Conservation (phyloP, 2,797 vertebrate species). For the Ceryle rudis region DNA sequence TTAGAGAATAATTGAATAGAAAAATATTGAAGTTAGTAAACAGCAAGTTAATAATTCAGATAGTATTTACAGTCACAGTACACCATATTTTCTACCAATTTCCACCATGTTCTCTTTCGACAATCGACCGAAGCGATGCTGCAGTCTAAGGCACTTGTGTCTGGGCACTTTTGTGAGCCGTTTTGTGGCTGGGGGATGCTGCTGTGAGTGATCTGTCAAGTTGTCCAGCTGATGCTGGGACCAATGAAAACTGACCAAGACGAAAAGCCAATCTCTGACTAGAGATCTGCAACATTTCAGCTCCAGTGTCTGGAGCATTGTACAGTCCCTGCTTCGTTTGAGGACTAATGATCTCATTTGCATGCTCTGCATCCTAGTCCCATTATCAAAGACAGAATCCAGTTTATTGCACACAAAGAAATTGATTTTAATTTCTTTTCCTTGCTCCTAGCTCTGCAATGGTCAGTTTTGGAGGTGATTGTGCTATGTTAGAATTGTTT, state of each 20-base stretch:
- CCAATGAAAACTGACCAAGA: background rate
- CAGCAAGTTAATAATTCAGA: slow-evolving; percentile 55
- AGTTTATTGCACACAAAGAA: background rate
- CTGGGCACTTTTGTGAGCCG: background rate
- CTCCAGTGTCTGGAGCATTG: rapidly evolving
- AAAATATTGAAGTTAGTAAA: slow-evolving; percentile 61
- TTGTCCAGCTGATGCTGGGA: background rate
- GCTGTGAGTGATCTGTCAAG: background rate
- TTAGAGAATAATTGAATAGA: slow-evolving; percentile 44
- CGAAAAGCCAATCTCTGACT: background rate
- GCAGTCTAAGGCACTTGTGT: background rate
- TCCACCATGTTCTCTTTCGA: rapidly evolving
- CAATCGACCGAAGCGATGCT: rapidly evolving
- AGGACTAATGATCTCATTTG: background rate
- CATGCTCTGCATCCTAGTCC: background rate
- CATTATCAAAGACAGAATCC: background rate
- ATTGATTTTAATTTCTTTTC: background rate
- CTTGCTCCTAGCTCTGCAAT: background rate
- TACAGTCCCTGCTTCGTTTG: background rate
- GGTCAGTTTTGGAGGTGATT: background rate
- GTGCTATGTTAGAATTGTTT: too few relatives aligned
- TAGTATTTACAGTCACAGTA: slow-evolving; percentile 41
- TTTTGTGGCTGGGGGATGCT: background rate
- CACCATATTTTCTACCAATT: slow-evolving; percentile 7
- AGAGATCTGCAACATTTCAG: background rate